Base-by-base conservation (phyloP, 2,888 invertebrate species). In the Cheiracanthium punctorium region DNA sequence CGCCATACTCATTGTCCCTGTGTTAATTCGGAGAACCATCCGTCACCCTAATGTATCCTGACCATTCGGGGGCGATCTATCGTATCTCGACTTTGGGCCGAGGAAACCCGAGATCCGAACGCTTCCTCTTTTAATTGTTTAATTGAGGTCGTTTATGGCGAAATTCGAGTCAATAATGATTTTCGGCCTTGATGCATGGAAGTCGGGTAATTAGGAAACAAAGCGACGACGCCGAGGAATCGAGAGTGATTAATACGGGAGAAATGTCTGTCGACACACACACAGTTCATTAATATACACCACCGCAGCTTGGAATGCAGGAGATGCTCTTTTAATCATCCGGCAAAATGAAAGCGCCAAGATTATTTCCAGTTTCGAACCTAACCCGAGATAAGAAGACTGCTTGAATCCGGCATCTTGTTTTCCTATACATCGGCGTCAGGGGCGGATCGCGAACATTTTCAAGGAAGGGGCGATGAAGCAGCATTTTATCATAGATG, bases 161-260 rank as follows among this genome's bases (percentile, higher is more conserved):
- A 74, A 69, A 81, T 81, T 37, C 81, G 70, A 82, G 82, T 82
- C 82, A 82, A 82, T 82, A 82, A 82, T 75, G 69, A 70, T 82
- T 67, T 58, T 32, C 29, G 41, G 30, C 20, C 32, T 65, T 81
- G 81, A 81, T 74, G 81, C 29, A 81, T 81, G 81, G 74, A 69
- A 48, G 37, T 58, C 28, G 65, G 73, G 80, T 75, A 81, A 81
- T 81, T 81, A 81, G 41, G 70, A 30, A 33, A 75, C 70, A 82
- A 71, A 30, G 58, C 67, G 82, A 71, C 30, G 82, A 71, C 30
- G 37, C 52, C 28, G 28, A 71, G 64, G 58, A 37, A 52, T 52
- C 20, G 20, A 17, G 29, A 32, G 71, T 82, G 82, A 82, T 76
- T 82, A 77, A 76, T 76, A 82, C 17, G 58, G 65, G 28, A 48